Conservation (phyloP, 1,140 invertebrate species). For the Battus philenor region DNA sequence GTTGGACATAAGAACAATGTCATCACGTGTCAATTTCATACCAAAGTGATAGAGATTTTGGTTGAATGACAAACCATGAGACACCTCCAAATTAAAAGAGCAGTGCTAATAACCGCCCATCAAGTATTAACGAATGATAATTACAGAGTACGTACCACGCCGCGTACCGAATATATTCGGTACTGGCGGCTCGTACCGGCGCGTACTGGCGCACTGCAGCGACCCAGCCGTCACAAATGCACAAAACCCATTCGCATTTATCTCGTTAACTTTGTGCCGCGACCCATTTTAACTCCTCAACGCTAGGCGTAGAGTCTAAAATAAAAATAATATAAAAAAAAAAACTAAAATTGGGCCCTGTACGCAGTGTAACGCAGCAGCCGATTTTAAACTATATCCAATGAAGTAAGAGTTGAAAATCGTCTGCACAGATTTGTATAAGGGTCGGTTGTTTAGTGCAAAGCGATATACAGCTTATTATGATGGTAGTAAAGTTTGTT, state of each 20-base stretch:
- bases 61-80: too few relatives aligned
- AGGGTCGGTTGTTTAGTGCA: slow-evolving; percentile 37
- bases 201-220: slow-evolving; percentile 36
- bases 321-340: too few relatives aligned
- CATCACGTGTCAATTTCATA: too few relatives aligned
- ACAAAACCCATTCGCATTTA: slow-evolving; percentile 71
- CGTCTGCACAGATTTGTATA: slow-evolving; percentile 30
- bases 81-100: too few relatives aligned
- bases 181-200: slow-evolving; percentile 2
- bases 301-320: slow-evolving; percentile 23
- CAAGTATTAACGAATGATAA: slow-evolving; percentile 36
- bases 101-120: too few relatives aligned
- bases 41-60: too few relatives aligned
- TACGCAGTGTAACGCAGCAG: too few relatives aligned
- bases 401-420: slow-evolving; percentile 35
- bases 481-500: slow-evolving; percentile 23
- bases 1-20: too few relatives aligned
- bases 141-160: slow-evolving; percentile 12
- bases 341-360: too few relatives aligned
- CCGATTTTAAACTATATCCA: slow-evolving; percentile 36
- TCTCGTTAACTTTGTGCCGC: slow-evolving; percentile 44
- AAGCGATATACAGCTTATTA: slow-evolving; percentile 18
- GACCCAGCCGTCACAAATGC: slow-evolving; percentile 62
- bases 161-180: slow-evolving; percentile 23
- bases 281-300: slow-evolving; percentile 22